Evolutionary conservation across 2,113 vertebrate genomes (phyloP).

Genomic region (Dicentrarchus labrax): DNA sequence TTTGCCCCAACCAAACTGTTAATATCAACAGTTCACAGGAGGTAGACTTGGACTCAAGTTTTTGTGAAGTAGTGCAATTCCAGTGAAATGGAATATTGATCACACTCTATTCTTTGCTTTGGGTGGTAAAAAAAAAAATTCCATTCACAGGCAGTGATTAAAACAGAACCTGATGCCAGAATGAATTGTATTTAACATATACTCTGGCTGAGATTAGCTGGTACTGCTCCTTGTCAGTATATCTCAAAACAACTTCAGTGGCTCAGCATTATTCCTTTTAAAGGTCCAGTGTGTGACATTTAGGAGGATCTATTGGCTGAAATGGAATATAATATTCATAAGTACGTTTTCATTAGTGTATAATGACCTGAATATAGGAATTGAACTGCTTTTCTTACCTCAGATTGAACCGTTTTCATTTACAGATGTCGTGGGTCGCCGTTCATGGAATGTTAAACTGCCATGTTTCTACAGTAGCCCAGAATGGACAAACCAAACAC

Average conservation of each 20-base stretch:
- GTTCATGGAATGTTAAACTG: too few species aligned
- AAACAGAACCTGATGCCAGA: constrained; percentile 15
- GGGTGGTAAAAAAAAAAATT: constrained; percentile 11
- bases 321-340: too few species aligned
- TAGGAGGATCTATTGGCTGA: too few species aligned
- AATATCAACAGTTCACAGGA: not conserved
- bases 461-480: too few species aligned
- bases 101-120: not conserved
- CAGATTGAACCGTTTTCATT: too few species aligned
- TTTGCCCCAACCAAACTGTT: not conserved
- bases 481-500: too few species aligned
- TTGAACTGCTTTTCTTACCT: too few species aligned
- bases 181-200: constrained; percentile 20
- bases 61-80: not conserved
- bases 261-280: not conserved
- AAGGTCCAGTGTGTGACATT: too few species aligned
- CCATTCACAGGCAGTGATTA: constrained; percentile 28
- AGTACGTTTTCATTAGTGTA: too few species aligned
- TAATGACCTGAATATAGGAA: too few species aligned
- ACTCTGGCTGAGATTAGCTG: constrained; percentile 1
- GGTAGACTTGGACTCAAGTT: not conserved
- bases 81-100: constrained; percentile 46
- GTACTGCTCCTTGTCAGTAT: not conserved
- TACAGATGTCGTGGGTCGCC: too few species aligned
- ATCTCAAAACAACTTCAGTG: not conserved